Evolutionary conservation across 2,113 vertebrate species (phyloP).

Genomic region (Ascaphus truei): DNA sequence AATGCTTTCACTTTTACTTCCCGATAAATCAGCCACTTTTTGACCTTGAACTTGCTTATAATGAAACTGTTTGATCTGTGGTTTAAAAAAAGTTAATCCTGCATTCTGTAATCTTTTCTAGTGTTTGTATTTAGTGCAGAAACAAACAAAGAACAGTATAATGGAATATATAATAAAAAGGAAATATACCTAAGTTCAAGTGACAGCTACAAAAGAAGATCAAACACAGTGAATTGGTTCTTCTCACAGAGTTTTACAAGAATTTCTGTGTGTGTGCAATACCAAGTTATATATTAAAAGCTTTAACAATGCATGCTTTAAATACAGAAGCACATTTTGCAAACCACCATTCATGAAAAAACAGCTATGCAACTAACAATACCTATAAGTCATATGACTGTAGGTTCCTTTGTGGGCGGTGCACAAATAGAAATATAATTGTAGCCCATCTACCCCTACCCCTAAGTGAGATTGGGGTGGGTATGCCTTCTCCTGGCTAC

Average conservation of each 20-base stretch:
- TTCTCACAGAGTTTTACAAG: not conserved
- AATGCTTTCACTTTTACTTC: conserved; percentile 30
- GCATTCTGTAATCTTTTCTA: not conserved
- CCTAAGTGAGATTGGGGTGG: too few relatives aligned
- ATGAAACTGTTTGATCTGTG: not conserved
- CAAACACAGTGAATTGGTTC: not conserved
- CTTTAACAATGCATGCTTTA: not conserved
- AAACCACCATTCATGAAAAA: conserved; percentile 10
- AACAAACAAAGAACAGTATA: not conserved
- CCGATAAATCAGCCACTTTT: not conserved
- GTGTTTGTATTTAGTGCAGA: not conserved
- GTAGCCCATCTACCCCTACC: too few relatives aligned
- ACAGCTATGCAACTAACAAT: conserved; percentile 10
- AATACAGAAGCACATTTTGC: conserved; percentile 10
- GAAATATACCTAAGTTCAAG: not conserved
- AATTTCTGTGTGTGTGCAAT: not conserved
- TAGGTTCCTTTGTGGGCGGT: not conserved
- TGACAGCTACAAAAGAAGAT: not conserved
- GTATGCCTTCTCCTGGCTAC: too few relatives aligned
- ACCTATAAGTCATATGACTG: conserved; percentile 3
- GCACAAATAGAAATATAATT: too few relatives aligned
- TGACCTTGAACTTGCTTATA: conserved; percentile 2
- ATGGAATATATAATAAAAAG: not conserved
- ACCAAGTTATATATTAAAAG: too few relatives aligned
- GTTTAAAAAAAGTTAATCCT: not conserved